These are phyloP conservation scores for Zapornia atra DNA, from an alignment of 2,113 vertebrate genomes.

Conservation along the genomic window DNA sequence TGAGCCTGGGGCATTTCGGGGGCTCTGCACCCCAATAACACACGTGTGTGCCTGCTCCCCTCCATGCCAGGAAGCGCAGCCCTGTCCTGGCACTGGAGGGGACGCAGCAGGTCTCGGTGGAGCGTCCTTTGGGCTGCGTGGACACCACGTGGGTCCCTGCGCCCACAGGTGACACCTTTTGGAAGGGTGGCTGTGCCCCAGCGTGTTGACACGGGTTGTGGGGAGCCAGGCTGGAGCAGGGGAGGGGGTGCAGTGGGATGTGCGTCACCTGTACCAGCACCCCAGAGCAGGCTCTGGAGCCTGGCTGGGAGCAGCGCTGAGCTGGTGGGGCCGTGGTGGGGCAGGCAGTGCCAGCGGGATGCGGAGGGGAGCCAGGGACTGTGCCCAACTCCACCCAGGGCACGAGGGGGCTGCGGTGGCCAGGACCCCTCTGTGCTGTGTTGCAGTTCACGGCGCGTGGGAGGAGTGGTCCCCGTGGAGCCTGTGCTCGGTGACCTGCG, in stretches of 20 bases:
- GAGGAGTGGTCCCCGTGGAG: slow-evolving; percentile 95
- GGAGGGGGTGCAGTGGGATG: accelerated
- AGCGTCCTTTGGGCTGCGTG: neutral
- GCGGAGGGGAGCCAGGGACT: accelerated
- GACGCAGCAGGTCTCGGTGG: accelerated
- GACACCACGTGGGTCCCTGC: accelerated
- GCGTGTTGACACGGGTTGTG: accelerated
- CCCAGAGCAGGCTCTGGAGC: neutral
- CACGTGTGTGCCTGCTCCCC: accelerated
- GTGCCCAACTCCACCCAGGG: accelerated
- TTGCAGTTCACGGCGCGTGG: slow-evolving; percentile 92
- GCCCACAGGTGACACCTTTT: accelerated
- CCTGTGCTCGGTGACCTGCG: slow-evolving; percentile 95
- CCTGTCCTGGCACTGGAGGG: accelerated
- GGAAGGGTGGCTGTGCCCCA: accelerated
- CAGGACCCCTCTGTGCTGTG: slow-evolving; percentile 72
- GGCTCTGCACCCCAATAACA: neutral
- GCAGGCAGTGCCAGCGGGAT: accelerated
- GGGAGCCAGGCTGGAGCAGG: neutral
- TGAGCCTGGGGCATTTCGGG: accelerated
- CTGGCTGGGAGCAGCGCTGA: neutral
- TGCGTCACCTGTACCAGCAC: neutral
- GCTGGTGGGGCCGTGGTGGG: accelerated
- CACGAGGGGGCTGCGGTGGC: accelerated
- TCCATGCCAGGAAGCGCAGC: accelerated